A percentile compares a stretch with the other conserved stretches of the same genome.
phyloP scores from a whole-genome alignment of 1,140 invertebrate species.

The Agrypnia vestita region DNA sequence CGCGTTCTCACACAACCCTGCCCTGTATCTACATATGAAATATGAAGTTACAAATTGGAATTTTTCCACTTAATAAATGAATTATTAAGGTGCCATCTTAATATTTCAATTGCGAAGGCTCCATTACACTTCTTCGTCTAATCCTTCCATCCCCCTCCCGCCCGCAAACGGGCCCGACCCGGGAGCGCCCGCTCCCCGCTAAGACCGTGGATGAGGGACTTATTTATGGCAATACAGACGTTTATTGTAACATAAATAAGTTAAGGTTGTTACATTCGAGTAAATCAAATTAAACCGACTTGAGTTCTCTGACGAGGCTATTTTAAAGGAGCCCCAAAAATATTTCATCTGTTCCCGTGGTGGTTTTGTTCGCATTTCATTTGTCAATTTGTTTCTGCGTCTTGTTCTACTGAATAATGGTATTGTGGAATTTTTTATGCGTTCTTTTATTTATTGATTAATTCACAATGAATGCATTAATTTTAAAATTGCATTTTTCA shows the following conservation, averaged over 20 bases:
- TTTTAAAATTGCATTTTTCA: too few relatives aligned
- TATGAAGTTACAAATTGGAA: too few relatives aligned
- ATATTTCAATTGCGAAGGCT: too few relatives aligned
- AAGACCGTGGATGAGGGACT: conserved; percentile 5
- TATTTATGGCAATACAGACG: conserved; percentile 34
- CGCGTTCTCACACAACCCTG: too few relatives aligned
- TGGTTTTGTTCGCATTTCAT: not conserved
- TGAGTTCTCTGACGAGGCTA: conserved; percentile 7
- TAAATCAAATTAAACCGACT: conserved; percentile 38
- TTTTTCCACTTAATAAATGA: too few relatives aligned
- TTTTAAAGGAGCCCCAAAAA: conserved; percentile 4
- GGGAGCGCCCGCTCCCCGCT: not conserved
- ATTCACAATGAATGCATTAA: too few relatives aligned
- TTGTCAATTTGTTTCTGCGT: too few relatives aligned
- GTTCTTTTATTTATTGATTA: too few relatives aligned
- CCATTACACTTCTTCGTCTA: conserved; percentile 7
- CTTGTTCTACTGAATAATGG: too few relatives aligned
- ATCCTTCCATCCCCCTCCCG: not conserved
- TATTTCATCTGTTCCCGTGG: not conserved
- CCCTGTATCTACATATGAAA: too few relatives aligned
- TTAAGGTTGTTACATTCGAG: conserved; percentile 34
- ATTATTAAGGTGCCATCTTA: too few relatives aligned
- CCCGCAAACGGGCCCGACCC: not conserved
- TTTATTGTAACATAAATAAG: conserved; percentile 40
- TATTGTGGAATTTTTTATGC: too few relatives aligned